A percentile compares a stretch with the other conserved stretches of the same genome.
Evolutionary conservation across 2,797 vertebrate genomes (phyloP).

Genomic region (Aeoliscus strigatus): DNA sequence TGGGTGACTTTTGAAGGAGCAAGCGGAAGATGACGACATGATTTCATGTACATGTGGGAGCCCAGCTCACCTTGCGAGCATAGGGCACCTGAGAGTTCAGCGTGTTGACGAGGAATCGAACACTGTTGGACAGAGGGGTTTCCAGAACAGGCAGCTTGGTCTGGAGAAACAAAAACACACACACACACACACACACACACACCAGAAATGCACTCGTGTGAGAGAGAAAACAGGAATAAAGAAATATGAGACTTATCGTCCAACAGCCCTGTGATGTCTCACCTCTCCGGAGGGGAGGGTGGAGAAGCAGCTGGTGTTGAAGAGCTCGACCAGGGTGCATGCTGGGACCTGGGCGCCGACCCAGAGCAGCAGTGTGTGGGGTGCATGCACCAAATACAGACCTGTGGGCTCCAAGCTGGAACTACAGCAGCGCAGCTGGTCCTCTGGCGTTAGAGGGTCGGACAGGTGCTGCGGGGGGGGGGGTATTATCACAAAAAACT

Average conservation of each 20-base stretch:
- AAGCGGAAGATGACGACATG: no score
- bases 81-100: conserved; percentile 51
- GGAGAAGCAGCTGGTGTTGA: conserved; percentile 68
- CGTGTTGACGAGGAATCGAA: conserved; percentile 59
- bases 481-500: no score
- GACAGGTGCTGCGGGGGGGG: conserved; percentile 49
- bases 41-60: no score
- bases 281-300: conserved; percentile 76
- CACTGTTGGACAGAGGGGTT: conserved; percentile 57
- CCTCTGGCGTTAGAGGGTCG: not conserved
- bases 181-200: no score
- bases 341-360: conserved; percentile 65
- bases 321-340: conserved; percentile 63
- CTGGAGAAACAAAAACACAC: conserved; percentile 39
- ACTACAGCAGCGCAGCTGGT: conserved; percentile 62
- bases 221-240: no score
- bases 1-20: no score
- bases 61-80: conserved; percentile 62
- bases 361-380: conserved; percentile 75
- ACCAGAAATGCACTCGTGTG: not conserved
- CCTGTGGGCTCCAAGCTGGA: conserved; percentile 60
- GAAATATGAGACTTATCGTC: no score
- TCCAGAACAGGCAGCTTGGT: conserved; percentile 69
- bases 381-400: conserved; percentile 69
- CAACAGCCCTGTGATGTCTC: conserved; percentile 18